A percentile compares a stretch with the other conserved stretches of the same genome.
phyloP scores from a whole-genome alignment of 2,113 vertebrate species.

The Rhabdornis inornatus region DNA sequence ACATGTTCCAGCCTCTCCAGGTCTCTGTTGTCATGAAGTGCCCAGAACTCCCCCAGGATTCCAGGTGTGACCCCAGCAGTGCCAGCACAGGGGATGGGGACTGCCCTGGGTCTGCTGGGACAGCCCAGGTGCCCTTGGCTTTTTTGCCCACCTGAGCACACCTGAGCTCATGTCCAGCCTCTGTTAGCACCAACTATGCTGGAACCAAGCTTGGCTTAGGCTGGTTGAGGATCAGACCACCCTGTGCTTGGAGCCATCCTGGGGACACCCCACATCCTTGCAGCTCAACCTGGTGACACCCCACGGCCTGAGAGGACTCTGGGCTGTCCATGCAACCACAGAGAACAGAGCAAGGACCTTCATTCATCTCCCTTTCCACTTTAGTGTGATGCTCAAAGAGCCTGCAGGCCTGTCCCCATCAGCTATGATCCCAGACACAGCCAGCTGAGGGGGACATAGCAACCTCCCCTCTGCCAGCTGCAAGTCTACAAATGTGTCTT shows the following conservation, averaged over 20 bases:
- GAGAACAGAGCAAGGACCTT: background rate
- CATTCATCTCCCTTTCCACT: background rate
- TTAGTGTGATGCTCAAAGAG: background rate
- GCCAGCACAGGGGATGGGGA: background rate
- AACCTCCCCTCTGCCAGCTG: background rate
- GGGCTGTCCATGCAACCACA: background rate
- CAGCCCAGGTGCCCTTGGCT: background rate
- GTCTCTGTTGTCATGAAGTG: background rate
- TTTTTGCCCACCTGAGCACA: background rate
- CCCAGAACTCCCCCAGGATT: background rate
- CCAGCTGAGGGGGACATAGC: background rate
- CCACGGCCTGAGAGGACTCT: fast-evolving
- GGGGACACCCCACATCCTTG: background rate
- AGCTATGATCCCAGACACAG: background rate
- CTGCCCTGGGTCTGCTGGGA: background rate
- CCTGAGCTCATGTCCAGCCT: background rate
- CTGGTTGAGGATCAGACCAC: background rate
- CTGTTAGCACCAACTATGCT: background rate
- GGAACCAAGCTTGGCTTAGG: background rate
- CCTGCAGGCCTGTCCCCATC: background rate
- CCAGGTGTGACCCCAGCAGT: background rate
- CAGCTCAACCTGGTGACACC: background rate
- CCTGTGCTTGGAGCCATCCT: background rate
- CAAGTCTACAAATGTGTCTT: background rate
- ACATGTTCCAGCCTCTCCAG: background rate